Evolutionary conservation across 2,113 vertebrate species (phyloP).

Genomic region (Amia ocellicauda): DNA sequence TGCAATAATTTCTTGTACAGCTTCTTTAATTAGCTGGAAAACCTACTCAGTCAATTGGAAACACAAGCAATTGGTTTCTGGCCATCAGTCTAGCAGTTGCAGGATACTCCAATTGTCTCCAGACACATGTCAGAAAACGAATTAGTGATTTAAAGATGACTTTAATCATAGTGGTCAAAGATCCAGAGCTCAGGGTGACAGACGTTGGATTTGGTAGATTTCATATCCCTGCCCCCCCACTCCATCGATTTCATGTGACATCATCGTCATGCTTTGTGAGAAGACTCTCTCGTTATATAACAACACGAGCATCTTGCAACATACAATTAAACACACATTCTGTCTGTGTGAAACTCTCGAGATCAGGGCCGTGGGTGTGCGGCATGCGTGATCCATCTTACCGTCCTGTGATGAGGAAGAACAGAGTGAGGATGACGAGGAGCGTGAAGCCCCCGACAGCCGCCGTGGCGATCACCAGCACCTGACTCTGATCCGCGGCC

Average conservation of each 20-base stretch:
- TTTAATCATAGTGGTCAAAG: constrained; percentile 9
- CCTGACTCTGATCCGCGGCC: constrained; percentile 87
- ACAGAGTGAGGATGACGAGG: constrained; percentile 89
- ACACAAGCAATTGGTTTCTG: constrained; percentile 47
- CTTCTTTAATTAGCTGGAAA: constrained; percentile 63
- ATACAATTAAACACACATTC: too few relatives aligned
- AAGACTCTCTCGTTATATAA: too few relatives aligned
- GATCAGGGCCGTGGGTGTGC: neutral
- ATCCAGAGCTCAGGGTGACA: constrained; percentile 3
- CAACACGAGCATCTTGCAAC: too few relatives aligned
- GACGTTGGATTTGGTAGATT: neutral
- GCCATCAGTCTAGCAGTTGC: constrained; percentile 53
- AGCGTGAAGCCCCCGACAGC: constrained; percentile 92
- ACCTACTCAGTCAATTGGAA: constrained; percentile 62
- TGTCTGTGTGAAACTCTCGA: constrained; percentile 3
- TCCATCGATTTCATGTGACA: too few relatives aligned
- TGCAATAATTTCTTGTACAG: constrained; percentile 5
- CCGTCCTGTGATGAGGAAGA: constrained; percentile 94
- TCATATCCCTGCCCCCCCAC: neutral
- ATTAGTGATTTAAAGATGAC: constrained; percentile 5
- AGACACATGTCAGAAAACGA: constrained; percentile 15
- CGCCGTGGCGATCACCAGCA: constrained; percentile 88
- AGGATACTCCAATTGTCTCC: constrained; percentile 34
- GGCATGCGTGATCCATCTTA: constrained; percentile 61
- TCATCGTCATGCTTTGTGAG: too few relatives aligned